Percentiles rank a stretch among this genome's conserved stretches.
Conservation (phyloP, 1,140 invertebrate species). For the Drosophila fuyamai region DNA sequence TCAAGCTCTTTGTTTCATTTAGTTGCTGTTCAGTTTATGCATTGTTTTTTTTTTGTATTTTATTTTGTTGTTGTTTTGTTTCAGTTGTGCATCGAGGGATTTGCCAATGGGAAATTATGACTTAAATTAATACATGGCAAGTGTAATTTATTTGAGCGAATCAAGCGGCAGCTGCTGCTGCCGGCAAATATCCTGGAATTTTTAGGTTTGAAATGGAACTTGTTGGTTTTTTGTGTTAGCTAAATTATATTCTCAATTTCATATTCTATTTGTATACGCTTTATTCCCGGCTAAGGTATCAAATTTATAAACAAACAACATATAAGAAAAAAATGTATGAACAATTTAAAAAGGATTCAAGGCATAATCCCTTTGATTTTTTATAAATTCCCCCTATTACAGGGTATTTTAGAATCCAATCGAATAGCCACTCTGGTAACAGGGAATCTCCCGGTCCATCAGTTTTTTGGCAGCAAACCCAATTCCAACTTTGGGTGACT, state of each 20-base stretch:
- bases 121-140: conserved; percentile 66
- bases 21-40: conserved; percentile 17
- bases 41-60: conserved; percentile 15
- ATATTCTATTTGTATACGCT: too few species aligned
- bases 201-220: background rate
- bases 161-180: conserved; percentile 27
- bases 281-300: too few species aligned
- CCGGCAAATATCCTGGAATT: conserved; percentile 6
- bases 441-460: conserved; percentile 35
- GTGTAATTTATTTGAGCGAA: conserved; percentile 51
- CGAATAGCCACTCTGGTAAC: background rate
- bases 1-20: conserved; percentile 45
- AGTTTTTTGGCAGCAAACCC: conserved; percentile 46
- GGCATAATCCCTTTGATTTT: too few species aligned
- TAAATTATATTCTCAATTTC: too few species aligned
- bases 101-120: conserved; percentile 67
- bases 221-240: too few species aligned
- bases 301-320: too few species aligned
- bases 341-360: too few species aligned
- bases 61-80: conserved; percentile 12
- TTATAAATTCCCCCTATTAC: too few species aligned
- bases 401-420: background rate
- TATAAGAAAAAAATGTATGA: too few species aligned
- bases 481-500: conserved; percentile 57
- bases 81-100: conserved; percentile 48